Evolutionary conservation across 2,113 vertebrate genomes (phyloP).

Genomic region (Argyrosomus japonicus): DNA sequence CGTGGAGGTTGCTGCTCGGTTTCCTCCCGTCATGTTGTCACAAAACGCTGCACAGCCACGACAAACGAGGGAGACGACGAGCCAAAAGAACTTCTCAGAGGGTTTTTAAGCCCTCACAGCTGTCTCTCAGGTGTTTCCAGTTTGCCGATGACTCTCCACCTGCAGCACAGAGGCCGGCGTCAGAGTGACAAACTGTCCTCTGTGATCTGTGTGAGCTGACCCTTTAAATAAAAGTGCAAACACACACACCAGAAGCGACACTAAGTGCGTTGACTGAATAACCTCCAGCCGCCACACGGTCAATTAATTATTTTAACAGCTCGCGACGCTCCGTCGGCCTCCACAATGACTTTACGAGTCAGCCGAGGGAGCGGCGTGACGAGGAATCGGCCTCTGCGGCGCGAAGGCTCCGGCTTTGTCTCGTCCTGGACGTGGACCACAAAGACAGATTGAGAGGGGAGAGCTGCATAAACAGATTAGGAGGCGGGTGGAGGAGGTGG

Average conservation of each 20-base stretch:
- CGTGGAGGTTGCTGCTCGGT: too few relatives aligned
- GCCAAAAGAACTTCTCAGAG: too few relatives aligned
- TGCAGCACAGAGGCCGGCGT: background rate
- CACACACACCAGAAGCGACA: slow-evolving; percentile 9
- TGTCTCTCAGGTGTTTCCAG: too few relatives aligned
- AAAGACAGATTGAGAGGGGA: slow-evolving; percentile 88
- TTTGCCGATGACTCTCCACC: too few relatives aligned
- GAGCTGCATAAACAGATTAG: slow-evolving; percentile 97
- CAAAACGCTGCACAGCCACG: too few relatives aligned
- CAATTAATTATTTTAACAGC: slow-evolving; percentile 94
- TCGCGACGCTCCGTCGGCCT: slow-evolving; percentile 88
- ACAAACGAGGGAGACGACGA: too few relatives aligned
- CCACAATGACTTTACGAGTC: slow-evolving; percentile 93
- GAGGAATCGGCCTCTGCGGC: slow-evolving; percentile 82
- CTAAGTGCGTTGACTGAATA: slow-evolving; percentile 84
- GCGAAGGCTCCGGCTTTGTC: slow-evolving; percentile 90
- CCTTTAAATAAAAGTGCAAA: background rate
- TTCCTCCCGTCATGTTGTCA: too few relatives aligned
- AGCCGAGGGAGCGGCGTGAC: slow-evolving; percentile 89
- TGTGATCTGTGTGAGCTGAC: background rate
- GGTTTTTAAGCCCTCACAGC: too few relatives aligned
- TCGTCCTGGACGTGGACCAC: slow-evolving; percentile 82
- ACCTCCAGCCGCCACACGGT: slow-evolving; percentile 83
- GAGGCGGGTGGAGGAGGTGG: slow-evolving; percentile 70
- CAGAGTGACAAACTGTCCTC: background rate